Evolutionary conservation across 1,140 invertebrate species (phyloP).

Genomic region (Bradynema listronoti): DNA sequence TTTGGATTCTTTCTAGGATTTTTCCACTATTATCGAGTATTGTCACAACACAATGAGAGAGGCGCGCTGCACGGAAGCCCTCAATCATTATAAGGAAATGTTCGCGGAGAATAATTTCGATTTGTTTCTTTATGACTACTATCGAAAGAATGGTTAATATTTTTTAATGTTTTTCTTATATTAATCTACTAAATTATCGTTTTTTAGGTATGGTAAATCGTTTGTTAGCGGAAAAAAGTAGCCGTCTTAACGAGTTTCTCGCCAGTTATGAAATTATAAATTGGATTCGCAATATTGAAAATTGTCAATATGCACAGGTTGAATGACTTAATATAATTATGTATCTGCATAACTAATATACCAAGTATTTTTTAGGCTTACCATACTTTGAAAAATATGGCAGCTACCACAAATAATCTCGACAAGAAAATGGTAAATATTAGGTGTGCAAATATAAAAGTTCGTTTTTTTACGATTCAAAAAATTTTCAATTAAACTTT

Average conservation of each 20-base stretch:
- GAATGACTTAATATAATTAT: not conserved
- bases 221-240: slow-evolving; percentile 22
- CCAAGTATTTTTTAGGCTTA: no score
- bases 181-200: slow-evolving; percentile 8
- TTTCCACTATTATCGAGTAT: slow-evolving; percentile 18
- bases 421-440: not conserved
- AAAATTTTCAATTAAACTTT: not conserved
- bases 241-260: slow-evolving; percentile 23
- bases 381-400: no score
- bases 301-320: slow-evolving; percentile 13
- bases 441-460: not conserved
- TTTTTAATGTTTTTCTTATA: slow-evolving; percentile 6
- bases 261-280: slow-evolving; percentile 22
- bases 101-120: slow-evolving; percentile 18
- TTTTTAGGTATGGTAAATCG: slow-evolving; percentile 35
- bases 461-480: not conserved
- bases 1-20: slow-evolving; percentile 32
- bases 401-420: not conserved
- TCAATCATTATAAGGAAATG: slow-evolving; percentile 19
- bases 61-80: slow-evolving; percentile 2
- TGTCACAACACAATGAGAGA: slow-evolving; percentile 25
- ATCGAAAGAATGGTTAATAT: slow-evolving; percentile 27
- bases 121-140: slow-evolving; percentile 29
- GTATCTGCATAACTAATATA: not conserved
- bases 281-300: slow-evolving; percentile 29